Evolutionary conservation across 2,888 invertebrate species (phyloP).

Genomic region (Congeria kusceri): DNA sequence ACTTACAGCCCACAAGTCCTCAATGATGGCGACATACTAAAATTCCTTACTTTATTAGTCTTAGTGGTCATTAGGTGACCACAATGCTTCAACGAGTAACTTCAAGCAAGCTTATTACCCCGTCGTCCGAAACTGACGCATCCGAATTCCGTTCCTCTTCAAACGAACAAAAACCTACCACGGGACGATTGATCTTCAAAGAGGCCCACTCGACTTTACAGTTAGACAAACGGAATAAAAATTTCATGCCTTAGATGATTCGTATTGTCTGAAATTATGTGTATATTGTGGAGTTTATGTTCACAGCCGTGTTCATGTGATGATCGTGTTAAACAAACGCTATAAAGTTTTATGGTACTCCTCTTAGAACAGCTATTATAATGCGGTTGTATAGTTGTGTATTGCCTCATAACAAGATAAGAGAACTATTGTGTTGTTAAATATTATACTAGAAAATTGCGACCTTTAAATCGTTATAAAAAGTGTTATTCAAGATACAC

Average conservation of each 20-base stretch:
- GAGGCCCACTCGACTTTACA: constrained; percentile 18
- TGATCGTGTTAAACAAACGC: constrained; percentile 9
- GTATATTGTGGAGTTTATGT: constrained; percentile 22
- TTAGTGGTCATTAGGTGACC: constrained; percentile 32
- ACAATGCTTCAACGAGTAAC: neutral
- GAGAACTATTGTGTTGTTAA: too few relatives aligned
- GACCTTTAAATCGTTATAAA: too few relatives aligned
- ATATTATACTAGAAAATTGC: too few relatives aligned
- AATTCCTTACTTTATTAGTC: constrained; percentile 34
- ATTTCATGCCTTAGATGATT: neutral
- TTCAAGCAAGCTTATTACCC: too few relatives aligned
- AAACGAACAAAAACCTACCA: constrained; percentile 4
- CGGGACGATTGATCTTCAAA: constrained; percentile 10
- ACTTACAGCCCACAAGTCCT: too few relatives aligned
- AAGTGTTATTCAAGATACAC: too few relatives aligned
- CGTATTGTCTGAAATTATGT: constrained; percentile 15
- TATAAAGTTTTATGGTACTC: constrained; percentile 12
- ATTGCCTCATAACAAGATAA: too few relatives aligned
- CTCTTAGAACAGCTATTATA: neutral
- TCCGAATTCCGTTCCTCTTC: constrained; percentile 14
- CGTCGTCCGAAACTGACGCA: neutral
- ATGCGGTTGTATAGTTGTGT: too few relatives aligned
- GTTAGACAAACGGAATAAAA: constrained; percentile 37
- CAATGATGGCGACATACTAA: neutral
- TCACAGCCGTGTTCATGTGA: neutral